Conservation (phyloP, 2,888 invertebrate species). For the Acleris emargana region DNA sequence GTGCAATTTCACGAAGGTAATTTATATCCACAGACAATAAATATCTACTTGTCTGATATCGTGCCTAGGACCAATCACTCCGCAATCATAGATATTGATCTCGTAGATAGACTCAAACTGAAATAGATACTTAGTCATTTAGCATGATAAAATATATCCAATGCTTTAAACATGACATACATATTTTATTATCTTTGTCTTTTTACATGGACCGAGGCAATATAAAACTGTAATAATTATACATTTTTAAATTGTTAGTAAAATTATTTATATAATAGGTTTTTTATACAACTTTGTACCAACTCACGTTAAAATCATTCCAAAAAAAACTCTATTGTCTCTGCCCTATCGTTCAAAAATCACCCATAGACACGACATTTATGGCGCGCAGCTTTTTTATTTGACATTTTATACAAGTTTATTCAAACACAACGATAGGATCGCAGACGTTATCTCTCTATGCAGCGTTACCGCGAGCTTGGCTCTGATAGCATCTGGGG, state of each 20-base stretch:
- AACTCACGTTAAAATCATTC: conserved; percentile 13
- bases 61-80: conserved; percentile 33
- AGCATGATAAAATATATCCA: conserved; percentile 3
- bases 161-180: not conserved
- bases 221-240: too few relatives aligned
- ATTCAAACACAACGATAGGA: conserved; percentile 81
- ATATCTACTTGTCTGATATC: conserved; percentile 25
- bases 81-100: conserved; percentile 28
- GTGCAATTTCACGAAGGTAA: not conserved
- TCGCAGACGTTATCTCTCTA: conserved; percentile 83
- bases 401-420: conserved; percentile 84
- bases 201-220: too few relatives aligned
- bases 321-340: conserved; percentile 30
- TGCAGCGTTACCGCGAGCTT: conserved; percentile 83
- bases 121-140: conserved; percentile 21
- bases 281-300: too few relatives aligned
- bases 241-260: too few relatives aligned
- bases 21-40: conserved; percentile 17
- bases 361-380: conserved; percentile 69
- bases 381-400: conserved; percentile 79
- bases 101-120: conserved; percentile 22
- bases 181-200: too few relatives aligned
- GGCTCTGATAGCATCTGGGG: conserved; percentile 77
- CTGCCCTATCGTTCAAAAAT: conserved; percentile 62
- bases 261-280: too few relatives aligned